Base-by-base conservation (phyloP, 2,113 vertebrate genomes). In the Aviceda subcristata region DNA sequence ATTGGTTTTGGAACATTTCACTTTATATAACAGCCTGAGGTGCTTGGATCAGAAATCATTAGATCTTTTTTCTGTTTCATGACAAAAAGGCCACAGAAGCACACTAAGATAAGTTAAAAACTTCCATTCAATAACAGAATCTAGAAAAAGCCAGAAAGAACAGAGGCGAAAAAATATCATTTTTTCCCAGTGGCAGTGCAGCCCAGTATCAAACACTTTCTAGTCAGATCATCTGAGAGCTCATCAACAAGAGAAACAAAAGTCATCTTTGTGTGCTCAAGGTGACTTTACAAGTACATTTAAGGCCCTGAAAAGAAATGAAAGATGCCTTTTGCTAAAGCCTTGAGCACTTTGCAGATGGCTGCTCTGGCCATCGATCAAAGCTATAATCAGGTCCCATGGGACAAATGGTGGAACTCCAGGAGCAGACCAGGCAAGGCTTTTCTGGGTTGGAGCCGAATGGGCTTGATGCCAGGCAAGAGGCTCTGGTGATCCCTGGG, bases 341-440 rank as follows among this genome's bases (percentile, higher is more conserved):
- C 60, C 48, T 64, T 71, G 92, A 75, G 57, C 77, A 18, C 67
- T 92, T 86, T 74, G 86, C 91, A 96, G 94, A 80, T 96, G 79
- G 88, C 76, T 92, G 55, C 83, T 92, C 86, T 92, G 86, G 89
- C 72, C 76, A 59, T 77, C 0, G 30, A 77, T 96, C 94, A 96
- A 67, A 74, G 82, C 34, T 86, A 6, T 60, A 91, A 88, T 77
- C 64, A 29, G 91, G 93, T 83, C 79, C 71, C 55, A 51, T 0
- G 0, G 69, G 71, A 93, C 88, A 94, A 92, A 64, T 46, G 78
- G 78, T 67, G 12, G n/a, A 67, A 5, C 59, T 80, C 75, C 75
- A 69, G 83, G 64, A 91, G 55, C 63, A 8, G 3, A 16, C 55
- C 59, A 62, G 57, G 50, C 45, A 36, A 23, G 53, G 57, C n/a